Base-by-base conservation (phyloP, 2,888 invertebrate species). In the Orthonevra nobilis region DNA sequence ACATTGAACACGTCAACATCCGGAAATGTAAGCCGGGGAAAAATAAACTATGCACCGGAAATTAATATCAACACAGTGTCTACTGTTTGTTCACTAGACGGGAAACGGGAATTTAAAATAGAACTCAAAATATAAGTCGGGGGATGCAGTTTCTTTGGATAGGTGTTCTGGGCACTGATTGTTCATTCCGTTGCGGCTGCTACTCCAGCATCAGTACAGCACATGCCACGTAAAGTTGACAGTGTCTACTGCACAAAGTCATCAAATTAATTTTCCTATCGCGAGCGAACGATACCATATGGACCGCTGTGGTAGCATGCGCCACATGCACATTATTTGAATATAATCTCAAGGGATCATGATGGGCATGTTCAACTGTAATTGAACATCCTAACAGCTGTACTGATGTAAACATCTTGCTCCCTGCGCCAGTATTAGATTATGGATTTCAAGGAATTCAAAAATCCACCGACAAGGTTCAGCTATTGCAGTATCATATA, bases 321-420 rank as follows among this genome's bases (percentile, higher is more conserved):
- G 77, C 72, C 77, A 64, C 64, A 72, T 72, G 63, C 30, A 42
- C 63, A 52, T 28, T 77, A 77, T 77, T 77, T 72, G 58, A 77
- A 77, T 77, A 64, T 46, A 64, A 48, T 56, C 46, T 61, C 12
- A 9, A 42, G 40, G 54, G 46, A 61, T 44, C 19, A 63, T 19
- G 52, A 36, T 42, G 44, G 42, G 19, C 60, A 19, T 58, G 14
- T 40, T 20, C 12, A 48, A 32, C n/a, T 34, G 40, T 14, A 48
- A 15, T 42, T 23, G 19, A 19, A 14, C 40, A 58, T 61, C 38
- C 20, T 32, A 77, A 77, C 77, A 77, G 77, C 72, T 77, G 77
- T 72, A 72, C 40, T n/a, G 44, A 72, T 58, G 58, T 64, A 72
- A 77, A 60, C 77, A 77, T 77, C 64, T 66, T 72, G 72, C 54